Conservation (phyloP, 2,797 vertebrate genomes). For the Phrynocephalus forsythii region DNA sequence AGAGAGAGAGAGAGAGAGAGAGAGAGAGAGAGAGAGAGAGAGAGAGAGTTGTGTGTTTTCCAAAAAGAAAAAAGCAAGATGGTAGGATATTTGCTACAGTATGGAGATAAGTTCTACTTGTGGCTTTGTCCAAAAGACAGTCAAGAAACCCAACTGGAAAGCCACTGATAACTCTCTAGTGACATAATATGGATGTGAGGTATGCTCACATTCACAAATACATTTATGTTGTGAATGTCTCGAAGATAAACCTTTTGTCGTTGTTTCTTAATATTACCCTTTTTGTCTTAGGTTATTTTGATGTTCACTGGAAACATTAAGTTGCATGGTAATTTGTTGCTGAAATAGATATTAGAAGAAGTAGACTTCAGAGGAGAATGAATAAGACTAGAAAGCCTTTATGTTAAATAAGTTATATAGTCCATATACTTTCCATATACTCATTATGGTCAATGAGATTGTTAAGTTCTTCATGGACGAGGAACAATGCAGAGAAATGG, state of each 20-base stretch:
- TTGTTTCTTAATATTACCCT: neutral
- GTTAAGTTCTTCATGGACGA: neutral
- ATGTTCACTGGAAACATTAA: neutral
- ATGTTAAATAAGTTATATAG: neutral
- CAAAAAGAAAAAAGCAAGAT: neutral
- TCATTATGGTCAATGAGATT: too few species aligned
- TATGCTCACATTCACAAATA: neutral
- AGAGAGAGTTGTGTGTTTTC: neutral
- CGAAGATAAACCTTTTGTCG: neutral
- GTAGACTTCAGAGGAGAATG: neutral
- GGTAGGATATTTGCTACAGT: neutral
- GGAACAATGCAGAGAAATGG: neutral
- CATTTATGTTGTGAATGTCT: neutral
- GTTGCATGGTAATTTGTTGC: conserved; percentile 1
- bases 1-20: too few species aligned
- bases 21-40: too few species aligned
- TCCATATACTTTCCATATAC: neutral
- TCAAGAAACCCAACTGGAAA: neutral
- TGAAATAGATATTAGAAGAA: neutral
- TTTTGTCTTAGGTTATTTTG: neutral
- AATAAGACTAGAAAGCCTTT: neutral
- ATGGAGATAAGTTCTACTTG: neutral
- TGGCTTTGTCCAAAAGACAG: neutral
- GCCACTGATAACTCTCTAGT: too few species aligned
- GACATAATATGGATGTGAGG: neutral